Evolutionary conservation across 2,797 vertebrate species (phyloP), one percentile per base, ranked within the genome.

Genomic region (Propithecus deckenii): DNA sequence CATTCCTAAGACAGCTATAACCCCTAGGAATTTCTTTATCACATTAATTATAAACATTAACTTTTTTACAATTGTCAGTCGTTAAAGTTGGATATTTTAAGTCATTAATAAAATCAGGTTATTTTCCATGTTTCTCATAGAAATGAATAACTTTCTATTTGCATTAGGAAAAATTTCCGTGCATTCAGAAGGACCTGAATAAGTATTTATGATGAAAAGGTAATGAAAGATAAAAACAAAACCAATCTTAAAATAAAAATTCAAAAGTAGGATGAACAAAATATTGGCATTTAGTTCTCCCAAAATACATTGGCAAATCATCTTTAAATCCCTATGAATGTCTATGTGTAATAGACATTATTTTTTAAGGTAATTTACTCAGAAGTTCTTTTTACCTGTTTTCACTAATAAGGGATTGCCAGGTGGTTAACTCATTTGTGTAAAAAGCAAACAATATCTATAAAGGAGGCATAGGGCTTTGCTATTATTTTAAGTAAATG

Each of bases 211-310:
- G 17, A 88, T 50, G 4, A 78, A 88, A 65, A 11, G 7, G 6
- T 46, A 75, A 88, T 94, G 8, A 1, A 90, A 57, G 7, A 23
- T 43, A 9, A 63, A 55, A 43, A 59, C 2, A 46, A 57, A 78
- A 22, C 0, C 18, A 17, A 71, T 78, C 20, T 79, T 94, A 74
- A 89, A 50, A 83, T 80, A 59, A 88, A 71, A 63, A 12, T 59
- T 72, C 17, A 84, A 96, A 96, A 35, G n/a, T 32, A 41, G 17
- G 79, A 76, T 79, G 30, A 93, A 71, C 22, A 93, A 92, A 92
- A 59, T 48, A 38, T 25, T 94, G 46, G 28, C 28, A 80, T 57
- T 86, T 63, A 50, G 2, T 74, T 55, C 8, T 32, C 3, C 4
- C 15, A 35, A 92, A 84, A 91, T 86, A 86, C 9, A 25, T 15